phyloP scores from a whole-genome alignment of 1,140 invertebrate genomes.

The Trichogramma pretiosum region DNA sequence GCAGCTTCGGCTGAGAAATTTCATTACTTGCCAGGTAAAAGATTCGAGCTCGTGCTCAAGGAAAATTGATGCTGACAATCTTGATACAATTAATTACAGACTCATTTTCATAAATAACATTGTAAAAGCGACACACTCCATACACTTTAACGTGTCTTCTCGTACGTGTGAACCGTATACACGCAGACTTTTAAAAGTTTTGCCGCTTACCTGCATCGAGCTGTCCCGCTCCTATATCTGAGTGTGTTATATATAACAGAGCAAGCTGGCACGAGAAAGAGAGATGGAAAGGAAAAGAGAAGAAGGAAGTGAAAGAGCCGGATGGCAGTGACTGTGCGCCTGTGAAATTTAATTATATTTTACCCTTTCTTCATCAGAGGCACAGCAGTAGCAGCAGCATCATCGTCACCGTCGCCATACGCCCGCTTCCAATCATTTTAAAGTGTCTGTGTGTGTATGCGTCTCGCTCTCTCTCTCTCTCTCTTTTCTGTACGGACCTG shows the following conservation, averaged over 20 bases:
- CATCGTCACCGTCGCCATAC: too few relatives aligned
- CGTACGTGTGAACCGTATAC: too few relatives aligned
- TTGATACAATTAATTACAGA: slow-evolving; percentile 10
- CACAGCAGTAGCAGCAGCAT: too few relatives aligned
- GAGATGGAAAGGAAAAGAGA: not conserved
- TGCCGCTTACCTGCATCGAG: too few relatives aligned
- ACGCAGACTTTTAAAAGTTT: too few relatives aligned
- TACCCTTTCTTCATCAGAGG: slow-evolving; percentile 17
- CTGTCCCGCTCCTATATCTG: too few relatives aligned
- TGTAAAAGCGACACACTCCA: too few relatives aligned
- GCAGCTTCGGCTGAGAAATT: too few relatives aligned
- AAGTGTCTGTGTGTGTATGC: not conserved
- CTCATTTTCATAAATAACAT: slow-evolving; percentile 14
- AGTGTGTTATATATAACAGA: too few relatives aligned
- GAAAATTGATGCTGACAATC: slow-evolving; percentile 3
- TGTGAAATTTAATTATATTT: slow-evolving; percentile 16
- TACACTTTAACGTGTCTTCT: too few relatives aligned
- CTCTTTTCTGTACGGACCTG: slow-evolving; percentile 6
- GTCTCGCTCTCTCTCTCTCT: not conserved
- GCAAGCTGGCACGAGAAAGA: not conserved
- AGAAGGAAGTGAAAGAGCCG: not conserved
- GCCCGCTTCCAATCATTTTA: slow-evolving; percentile 17
- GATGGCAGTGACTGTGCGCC: slow-evolving; percentile 9
- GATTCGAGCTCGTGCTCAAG: too few relatives aligned
- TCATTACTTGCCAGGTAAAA: too few relatives aligned